These are phyloP conservation scores for Athrips mouffetella DNA, from an alignment of 2,888 invertebrate species.

Conservation along the genomic window DNA sequence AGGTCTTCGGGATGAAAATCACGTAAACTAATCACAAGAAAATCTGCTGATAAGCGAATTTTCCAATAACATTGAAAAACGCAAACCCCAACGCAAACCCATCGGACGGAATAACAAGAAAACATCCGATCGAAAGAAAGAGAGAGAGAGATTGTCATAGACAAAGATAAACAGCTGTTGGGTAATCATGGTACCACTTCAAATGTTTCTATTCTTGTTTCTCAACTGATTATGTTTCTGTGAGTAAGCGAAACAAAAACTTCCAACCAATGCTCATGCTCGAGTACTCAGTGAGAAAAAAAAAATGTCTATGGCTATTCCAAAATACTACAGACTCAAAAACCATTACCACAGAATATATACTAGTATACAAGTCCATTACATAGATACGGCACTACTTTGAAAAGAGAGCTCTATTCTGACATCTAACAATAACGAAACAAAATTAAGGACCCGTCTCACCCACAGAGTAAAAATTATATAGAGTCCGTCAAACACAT, in stretches of 20 bases:
- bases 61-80: conserved; percentile 53
- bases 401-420: no score
- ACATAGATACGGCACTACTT: no score
- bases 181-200: conserved; percentile 6
- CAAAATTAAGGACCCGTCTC: no score
- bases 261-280: no score
- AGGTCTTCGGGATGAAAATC: conserved; percentile 37
- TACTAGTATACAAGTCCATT: no score
- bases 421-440: no score
- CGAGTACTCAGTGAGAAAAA: no score
- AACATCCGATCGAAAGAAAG: conserved; percentile 45
- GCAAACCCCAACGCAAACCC: conserved; percentile 55
- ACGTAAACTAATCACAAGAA: conserved; percentile 47
- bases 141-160: conserved; percentile 33
- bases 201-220: neutral
- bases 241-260: neutral
- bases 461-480: no score
- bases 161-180: conserved; percentile 55
- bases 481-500: no score
- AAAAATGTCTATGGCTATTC: no score
- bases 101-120: conserved; percentile 59
- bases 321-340: no score
- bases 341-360: no score
- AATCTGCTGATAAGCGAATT: conserved; percentile 45
- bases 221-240: neutral